phyloP scores from a whole-genome alignment of 1,140 invertebrate species.

The Pseudoatta argentina region DNA sequence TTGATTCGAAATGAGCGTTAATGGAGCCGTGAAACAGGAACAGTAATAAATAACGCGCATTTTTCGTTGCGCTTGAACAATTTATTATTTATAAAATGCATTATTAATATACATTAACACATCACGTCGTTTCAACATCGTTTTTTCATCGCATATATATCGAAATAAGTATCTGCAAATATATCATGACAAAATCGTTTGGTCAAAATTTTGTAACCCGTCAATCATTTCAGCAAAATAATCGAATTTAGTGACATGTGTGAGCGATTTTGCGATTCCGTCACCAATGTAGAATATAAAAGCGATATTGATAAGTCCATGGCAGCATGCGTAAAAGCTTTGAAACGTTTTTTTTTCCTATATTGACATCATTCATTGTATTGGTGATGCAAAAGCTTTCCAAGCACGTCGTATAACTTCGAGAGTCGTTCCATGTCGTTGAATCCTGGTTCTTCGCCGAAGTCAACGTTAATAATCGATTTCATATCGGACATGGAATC shows the following conservation, averaged over 20 bases:
- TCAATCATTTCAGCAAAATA: conserved; percentile 39
- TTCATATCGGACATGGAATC: conserved; percentile 35
- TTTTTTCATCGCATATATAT: conserved; percentile 38
- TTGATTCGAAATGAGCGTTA: conserved; percentile 21
- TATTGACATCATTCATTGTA: conserved; percentile 72
- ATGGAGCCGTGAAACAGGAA: conserved; percentile 1
- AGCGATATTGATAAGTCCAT: conserved; percentile 61
- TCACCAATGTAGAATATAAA: conserved; percentile 57
- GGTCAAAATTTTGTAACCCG: conserved; percentile 30
- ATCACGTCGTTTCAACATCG: conserved; percentile 8
- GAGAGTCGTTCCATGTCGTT: conserved; percentile 56
- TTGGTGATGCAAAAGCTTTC: conserved; percentile 66
- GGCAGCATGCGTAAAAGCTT: conserved; percentile 64
- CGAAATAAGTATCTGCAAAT: conserved; percentile 35
- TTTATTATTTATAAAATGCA: conserved; percentile 42
- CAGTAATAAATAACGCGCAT: conserved; percentile 25
- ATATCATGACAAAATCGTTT: conserved; percentile 32
- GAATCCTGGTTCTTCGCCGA: conserved; percentile 26
- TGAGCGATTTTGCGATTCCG: conserved; percentile 55
- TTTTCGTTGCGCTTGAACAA: conserved; percentile 29
- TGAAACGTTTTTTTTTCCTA: conserved; percentile 61
- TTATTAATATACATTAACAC: conserved; percentile 46
- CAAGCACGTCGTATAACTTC: conserved; percentile 64
- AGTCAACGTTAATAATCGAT: conserved; percentile 58
- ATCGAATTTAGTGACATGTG: conserved; percentile 54